Base-by-base conservation (phyloP, 2,113 vertebrate species). In the Penelope pileata region DNA sequence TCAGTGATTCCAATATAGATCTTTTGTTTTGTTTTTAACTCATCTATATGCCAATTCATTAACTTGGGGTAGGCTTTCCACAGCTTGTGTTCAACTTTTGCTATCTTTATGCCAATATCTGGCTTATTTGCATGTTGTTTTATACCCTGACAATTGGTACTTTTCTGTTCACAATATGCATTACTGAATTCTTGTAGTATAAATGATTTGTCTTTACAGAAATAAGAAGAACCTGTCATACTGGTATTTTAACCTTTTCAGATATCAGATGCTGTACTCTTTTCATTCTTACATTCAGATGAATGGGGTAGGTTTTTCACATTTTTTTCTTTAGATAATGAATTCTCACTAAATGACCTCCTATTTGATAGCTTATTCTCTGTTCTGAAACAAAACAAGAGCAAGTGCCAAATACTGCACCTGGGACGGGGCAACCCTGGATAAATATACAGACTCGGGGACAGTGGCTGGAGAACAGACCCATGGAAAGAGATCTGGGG, bases 1-100 rank as follows among this genome's bases (percentile, higher is more conserved):
- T 45, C 62, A 82, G 50, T 59, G 67, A 84, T 93, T 95, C 58
- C 10, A 8, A 47, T 83, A 72, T 9, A 40, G 80, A 53, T 60
- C 92, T 88, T 91, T 81, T 83, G 21, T 22, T 91, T 92, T 69
- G 63, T 56, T 95, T 91, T 86, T 76, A 86, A 83, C n/a, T 83
- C 70, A 70, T 84, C 43, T 83, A 29, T 72, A 45, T 53, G 32
- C n/a, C 54, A 74, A 59, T 82, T 94, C 34, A 83, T 91, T 94
- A 93, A 67, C 12, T 43, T 53, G 36, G 40, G 62, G 45, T 42
- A 87, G 83, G 40, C 13, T 94, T 90, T 92, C 34, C 62, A 43
- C 53, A 66, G 60, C 68, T 79, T 56, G 6, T 73, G 43, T 54
- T 87, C 86, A 15, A 90, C 58, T 91, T 74, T 22, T 62, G n/a